Base-by-base conservation (phyloP, 1,140 invertebrate genomes). In the roundworm (Caenorhabditis elegans) region DNA sequence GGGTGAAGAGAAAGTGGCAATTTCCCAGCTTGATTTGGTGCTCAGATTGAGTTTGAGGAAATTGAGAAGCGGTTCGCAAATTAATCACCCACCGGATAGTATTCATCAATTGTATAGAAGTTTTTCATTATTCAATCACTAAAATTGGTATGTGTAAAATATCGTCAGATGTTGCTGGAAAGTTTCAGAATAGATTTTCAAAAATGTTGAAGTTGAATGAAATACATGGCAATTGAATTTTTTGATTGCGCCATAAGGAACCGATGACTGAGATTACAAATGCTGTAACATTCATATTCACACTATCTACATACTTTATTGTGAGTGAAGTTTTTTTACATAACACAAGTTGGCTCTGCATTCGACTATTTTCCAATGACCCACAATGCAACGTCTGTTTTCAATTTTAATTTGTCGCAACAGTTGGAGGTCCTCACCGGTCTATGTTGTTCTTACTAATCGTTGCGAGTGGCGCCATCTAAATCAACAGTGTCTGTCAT, bases 1-100 rank as follows among this genome's bases (percentile, higher is more conserved):
- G n/a, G n/a, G n/a, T 70, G 60, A 70, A 70, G 60, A 70, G 60
- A 70, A 70, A 70, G 60, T 70, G 60, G 60, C 60, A 70, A 70
- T 70, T 70, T 70, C 60, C 60, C 34, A 10, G 2, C 13, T 22
- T 39, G 60, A 39, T 39, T 70, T 70, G 13, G 60, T 39, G 34
- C 60, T 39, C 31, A 22, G 39, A 43, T 55, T 26, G 51, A 55
- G 51, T 55, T 39, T n/a, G 19, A 3, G 60, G 60, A 70, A 70
- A 70, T 70, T 70, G 60, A 17, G 28, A 70, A 28, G 31, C n/a
- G 60, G 15, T 70, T 70, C 60, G 15, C 5, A 11, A 70, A 70
- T 70, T 70, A 70, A 70, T 70, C 60, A 60, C 10, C 0, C 0
- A 22, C 60, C 60, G 60, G 60, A 70, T 70, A 70, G 34, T 39